Conservation (phyloP, 2,888 invertebrate genomes). For the Cephus spinipes region DNA sequence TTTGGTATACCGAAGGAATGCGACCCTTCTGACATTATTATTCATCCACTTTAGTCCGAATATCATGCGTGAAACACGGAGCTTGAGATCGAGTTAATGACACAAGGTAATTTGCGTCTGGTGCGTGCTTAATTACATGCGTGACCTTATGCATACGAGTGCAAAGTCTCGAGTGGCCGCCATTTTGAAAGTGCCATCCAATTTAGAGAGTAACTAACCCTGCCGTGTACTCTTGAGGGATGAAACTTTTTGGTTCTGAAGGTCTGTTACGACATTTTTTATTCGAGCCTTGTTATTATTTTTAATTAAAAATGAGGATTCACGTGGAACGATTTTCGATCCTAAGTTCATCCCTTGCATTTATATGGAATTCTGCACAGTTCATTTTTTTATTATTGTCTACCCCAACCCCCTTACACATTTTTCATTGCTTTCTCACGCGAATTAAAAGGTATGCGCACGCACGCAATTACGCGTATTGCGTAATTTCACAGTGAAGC, state of each 20-base stretch:
- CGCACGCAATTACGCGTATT: neutral
- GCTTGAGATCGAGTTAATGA: neutral
- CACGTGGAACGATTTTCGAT: neutral
- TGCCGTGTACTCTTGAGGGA: neutral
- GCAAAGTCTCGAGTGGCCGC: neutral
- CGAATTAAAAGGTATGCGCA: neutral
- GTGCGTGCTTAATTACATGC: neutral
- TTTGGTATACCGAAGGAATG: neutral
- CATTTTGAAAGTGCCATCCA: neutral
- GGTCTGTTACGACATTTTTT: too few relatives aligned
- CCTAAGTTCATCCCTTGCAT: neutral
- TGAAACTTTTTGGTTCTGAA: neutral
- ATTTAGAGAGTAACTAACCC: neutral
- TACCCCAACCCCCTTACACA: neutral
- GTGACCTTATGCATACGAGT: neutral
- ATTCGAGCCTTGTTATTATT: neutral
- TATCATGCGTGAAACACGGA: neutral
- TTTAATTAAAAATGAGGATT: neutral
- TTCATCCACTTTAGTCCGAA: neutral
- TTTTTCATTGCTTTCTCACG: neutral
- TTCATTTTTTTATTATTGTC: neutral
- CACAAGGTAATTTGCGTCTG: neutral
- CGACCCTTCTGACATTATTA: neutral
- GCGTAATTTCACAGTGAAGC: neutral
- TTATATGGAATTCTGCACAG: neutral